Conservation (phyloP, 2,113 vertebrate genomes). For the Synchiropus splendidus region DNA sequence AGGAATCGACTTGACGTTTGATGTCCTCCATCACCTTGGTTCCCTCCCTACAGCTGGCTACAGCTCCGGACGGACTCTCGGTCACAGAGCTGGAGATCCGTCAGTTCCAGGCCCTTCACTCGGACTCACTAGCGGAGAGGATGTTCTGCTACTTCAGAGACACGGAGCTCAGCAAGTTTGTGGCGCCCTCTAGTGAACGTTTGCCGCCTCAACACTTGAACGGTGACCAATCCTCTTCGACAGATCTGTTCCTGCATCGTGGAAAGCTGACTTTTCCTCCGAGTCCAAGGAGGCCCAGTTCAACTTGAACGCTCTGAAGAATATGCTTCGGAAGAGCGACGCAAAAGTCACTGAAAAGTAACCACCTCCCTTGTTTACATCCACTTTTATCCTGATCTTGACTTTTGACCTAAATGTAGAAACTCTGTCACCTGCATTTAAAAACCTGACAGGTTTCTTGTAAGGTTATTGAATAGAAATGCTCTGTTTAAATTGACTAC, state of each 20-base stretch:
- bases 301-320: constrained; percentile 68
- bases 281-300: constrained; percentile 71
- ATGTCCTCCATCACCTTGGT: background rate
- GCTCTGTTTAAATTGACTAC: no score
- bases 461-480: no score
- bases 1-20: background rate
- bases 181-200: background rate
- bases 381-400: no score
- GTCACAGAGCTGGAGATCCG: constrained; percentile 82
- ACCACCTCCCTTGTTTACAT: constrained; percentile 12
- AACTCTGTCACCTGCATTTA: no score
- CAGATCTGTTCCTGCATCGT: constrained; percentile 76
- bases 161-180: constrained; percentile 58
- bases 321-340: constrained; percentile 34
- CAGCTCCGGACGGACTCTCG: constrained; percentile 68
- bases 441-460: no score
- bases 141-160: constrained; percentile 77
- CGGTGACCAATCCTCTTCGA: background rate
- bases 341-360: constrained; percentile 61
- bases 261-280: constrained; percentile 71
- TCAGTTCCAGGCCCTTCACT: constrained; percentile 70
- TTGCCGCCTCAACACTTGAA: background rate
- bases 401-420: no score
- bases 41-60: constrained; percentile 55
- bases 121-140: constrained; percentile 32